Evolutionary conservation across 2,888 invertebrate genomes (phyloP).

Genomic region (Galerucella nymphaeae): DNA sequence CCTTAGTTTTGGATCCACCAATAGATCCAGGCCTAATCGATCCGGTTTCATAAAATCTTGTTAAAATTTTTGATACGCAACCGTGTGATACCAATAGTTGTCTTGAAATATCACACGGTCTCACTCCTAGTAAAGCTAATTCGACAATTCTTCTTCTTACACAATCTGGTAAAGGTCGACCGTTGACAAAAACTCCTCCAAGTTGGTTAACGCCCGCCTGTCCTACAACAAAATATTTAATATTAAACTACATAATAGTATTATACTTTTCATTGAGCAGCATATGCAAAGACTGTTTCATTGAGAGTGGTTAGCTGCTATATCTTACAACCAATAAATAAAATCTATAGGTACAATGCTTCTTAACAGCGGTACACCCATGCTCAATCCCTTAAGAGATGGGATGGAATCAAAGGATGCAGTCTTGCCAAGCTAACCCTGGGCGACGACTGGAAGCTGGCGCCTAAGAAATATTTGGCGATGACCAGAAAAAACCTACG

Average conservation of each 20-base stretch:
- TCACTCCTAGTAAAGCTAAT: conserved; percentile 91
- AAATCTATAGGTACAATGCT: too few species aligned
- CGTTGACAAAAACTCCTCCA: conserved; percentile 97
- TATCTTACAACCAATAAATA: too few species aligned
- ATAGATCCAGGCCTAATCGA: conserved; percentile 95
- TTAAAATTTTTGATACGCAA: conserved; percentile 96
- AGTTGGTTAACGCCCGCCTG: conserved; percentile 98
- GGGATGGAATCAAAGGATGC: too few species aligned
- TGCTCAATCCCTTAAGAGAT: too few species aligned
- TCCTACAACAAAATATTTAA: conserved; percentile 69
- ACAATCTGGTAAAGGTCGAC: conserved; percentile 95
- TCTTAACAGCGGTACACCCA: too few species aligned
- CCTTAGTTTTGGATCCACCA: conserved; percentile 95
- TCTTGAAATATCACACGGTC: conserved; percentile 96
- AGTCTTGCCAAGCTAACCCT: too few species aligned
- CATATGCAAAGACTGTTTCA: too few species aligned
- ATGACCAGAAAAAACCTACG: too few species aligned
- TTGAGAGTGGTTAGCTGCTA: too few species aligned
- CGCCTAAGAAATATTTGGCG: too few species aligned
- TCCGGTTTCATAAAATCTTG: conserved; percentile 96
- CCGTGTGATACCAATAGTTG: conserved; percentile 96
- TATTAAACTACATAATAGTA: background rate
- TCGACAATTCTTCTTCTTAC: conserved; percentile 94
- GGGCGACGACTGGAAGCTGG: too few species aligned
- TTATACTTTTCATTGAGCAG: background rate